phyloP scores from a whole-genome alignment of 1,140 invertebrate species.

The Drosophila auraria region DNA sequence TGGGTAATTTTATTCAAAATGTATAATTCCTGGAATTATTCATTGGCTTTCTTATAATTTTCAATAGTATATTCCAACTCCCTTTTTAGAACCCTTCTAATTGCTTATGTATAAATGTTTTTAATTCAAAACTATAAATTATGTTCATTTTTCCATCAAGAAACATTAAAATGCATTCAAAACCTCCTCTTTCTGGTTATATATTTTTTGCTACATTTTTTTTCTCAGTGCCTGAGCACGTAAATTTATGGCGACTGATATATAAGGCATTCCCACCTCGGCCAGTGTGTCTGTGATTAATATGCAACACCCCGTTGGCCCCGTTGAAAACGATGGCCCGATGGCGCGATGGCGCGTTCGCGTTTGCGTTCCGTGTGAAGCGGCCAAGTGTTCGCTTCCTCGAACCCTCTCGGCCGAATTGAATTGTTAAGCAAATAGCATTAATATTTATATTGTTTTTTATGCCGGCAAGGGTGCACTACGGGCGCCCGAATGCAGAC shows the following conservation, averaged over 20 bases:
- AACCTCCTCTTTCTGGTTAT: neutral
- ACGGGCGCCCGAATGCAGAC: slow-evolving; percentile 4
- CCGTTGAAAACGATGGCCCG: slow-evolving; percentile 5
- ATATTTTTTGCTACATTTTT: neutral
- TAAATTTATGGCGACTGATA: slow-evolving; percentile 37
- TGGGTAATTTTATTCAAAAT: too few relatives aligned
- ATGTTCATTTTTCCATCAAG: neutral
- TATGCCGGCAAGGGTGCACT: slow-evolving; percentile 44
- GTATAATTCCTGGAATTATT: too few relatives aligned
- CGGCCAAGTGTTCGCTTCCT: slow-evolving; percentile 60
- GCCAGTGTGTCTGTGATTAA: slow-evolving; percentile 63
- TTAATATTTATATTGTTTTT: slow-evolving; percentile 81
- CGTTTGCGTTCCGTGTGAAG: slow-evolving; percentile 61
- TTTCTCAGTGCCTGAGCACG: slow-evolving; percentile 9
- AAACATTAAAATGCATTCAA: neutral
- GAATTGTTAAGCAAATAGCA: slow-evolving; percentile 82
- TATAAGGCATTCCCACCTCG: slow-evolving; percentile 34
- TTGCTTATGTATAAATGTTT: neutral
- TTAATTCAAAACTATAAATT: neutral
- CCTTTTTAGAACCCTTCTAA: neutral
- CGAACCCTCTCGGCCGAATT: slow-evolving; percentile 56
- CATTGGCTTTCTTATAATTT: too few relatives aligned
- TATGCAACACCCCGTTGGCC: slow-evolving; percentile 72
- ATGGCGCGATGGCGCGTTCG: slow-evolving; percentile 15
- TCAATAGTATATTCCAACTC: too few relatives aligned